Conservation (phyloP, 2,113 vertebrate genomes). For the Sigmodon hispidus region DNA sequence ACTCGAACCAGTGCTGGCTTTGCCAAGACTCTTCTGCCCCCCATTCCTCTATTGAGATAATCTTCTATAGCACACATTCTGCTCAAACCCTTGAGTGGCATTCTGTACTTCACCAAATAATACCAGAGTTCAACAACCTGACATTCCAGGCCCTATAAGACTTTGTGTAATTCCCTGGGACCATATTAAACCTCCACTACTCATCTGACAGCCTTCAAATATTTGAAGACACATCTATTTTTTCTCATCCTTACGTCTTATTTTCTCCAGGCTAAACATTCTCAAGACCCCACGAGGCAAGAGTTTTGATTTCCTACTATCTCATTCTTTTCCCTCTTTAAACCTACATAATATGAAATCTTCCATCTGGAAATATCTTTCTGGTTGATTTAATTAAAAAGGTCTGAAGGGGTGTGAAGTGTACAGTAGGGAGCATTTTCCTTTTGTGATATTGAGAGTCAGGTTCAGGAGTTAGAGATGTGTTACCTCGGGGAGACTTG, state of each 20-base stretch:
- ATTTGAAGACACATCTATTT: constrained; percentile 59
- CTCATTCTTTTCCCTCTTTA: constrained; percentile 3
- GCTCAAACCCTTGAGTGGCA: constrained; percentile 5
- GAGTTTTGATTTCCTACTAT: constrained; percentile 50
- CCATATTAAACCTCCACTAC: constrained; percentile 50
- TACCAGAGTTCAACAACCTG: constrained; percentile 27
- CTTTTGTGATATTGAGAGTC: not conserved
- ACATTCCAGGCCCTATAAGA: constrained; percentile 46
- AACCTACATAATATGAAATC: not conserved
- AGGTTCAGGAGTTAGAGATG: not conserved
- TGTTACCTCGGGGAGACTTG: not conserved
- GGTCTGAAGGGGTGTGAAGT: not conserved
- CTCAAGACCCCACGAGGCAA: not conserved
- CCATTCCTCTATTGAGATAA: not conserved
- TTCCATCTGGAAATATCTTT: constrained; percentile 17
- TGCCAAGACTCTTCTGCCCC: not conserved
- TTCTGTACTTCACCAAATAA: constrained; percentile 34
- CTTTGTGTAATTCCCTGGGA: constrained; percentile 5
- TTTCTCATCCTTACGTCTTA: constrained; percentile 46
- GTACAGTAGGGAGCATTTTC: not conserved
- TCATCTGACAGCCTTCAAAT: constrained; percentile 62
- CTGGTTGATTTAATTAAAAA: constrained; percentile 41
- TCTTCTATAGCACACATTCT: constrained; percentile 34
- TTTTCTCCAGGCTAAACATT: constrained; percentile 64
- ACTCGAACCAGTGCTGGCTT: not conserved